Percentiles rank a stretch among this genome's conserved stretches.
Conservation (phyloP, 2,888 invertebrate species). For the Dione vanillae region DNA sequence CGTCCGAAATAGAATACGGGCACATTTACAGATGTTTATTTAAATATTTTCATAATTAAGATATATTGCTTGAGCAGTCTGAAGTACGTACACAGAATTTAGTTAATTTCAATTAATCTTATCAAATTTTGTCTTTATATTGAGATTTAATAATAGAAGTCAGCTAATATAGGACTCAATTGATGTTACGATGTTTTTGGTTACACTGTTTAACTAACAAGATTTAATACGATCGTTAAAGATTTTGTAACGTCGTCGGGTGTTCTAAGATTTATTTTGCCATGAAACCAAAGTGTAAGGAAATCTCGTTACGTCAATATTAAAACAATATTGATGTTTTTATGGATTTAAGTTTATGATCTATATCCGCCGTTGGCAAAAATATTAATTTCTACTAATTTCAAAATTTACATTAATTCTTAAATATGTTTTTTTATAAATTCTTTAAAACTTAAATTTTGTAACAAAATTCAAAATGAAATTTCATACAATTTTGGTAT, state of each 20-base stretch:
- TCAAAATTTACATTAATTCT: neutral
- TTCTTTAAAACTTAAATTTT: too few species aligned
- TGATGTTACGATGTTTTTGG: neutral
- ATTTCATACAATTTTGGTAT: neutral
- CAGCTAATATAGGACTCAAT: neutral
- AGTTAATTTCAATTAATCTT: too few species aligned
- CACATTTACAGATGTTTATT: too few species aligned
- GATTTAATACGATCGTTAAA: slow-evolving; percentile 3
- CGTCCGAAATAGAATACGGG: too few species aligned
- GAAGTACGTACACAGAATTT: too few species aligned
- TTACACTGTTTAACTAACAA: slow-evolving; percentile 8
- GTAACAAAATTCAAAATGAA: too few species aligned
- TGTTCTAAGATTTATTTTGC: slow-evolving; percentile 19
- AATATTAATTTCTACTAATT: slow-evolving; percentile 8
- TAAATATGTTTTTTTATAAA: too few species aligned
- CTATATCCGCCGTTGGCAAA: slow-evolving; percentile 33
- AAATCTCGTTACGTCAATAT: slow-evolving; percentile 31
- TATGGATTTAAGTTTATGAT: slow-evolving; percentile 32
- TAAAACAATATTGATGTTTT: slow-evolving; percentile 31
- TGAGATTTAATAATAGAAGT: neutral
- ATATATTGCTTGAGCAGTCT: too few species aligned
- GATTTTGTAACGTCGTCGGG: slow-evolving; percentile 12
- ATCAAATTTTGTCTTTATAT: neutral
- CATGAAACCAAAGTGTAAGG: slow-evolving; percentile 16
- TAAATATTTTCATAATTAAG: too few species aligned